Percentiles rank a stretch among this genome's conserved stretches.
These are phyloP conservation scores for Xylota sylvarum DNA, from an alignment of 2,888 invertebrate species.

Conservation along the genomic window DNA sequence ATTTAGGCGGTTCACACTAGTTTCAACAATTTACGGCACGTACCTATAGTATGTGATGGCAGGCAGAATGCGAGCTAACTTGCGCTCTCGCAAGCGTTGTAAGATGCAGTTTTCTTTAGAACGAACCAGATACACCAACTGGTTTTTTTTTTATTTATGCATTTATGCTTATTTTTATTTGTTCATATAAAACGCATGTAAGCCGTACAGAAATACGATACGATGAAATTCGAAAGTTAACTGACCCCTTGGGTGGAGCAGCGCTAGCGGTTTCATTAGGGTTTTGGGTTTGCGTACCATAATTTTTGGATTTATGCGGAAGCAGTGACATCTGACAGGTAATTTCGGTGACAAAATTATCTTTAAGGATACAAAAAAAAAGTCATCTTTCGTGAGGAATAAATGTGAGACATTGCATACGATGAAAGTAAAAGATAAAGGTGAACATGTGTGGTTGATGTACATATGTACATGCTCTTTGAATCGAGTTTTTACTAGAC, in stretches of 20 bases:
- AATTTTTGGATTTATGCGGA: slow-evolving; percentile 14
- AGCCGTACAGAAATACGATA: slow-evolving; percentile 14
- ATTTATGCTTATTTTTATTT: slow-evolving; percentile 13
- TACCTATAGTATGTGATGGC: background rate
- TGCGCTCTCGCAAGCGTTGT: background rate
- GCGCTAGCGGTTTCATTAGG: slow-evolving; percentile 9
- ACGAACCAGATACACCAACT: slow-evolving; percentile 24
- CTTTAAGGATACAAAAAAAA: background rate
- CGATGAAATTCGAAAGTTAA: slow-evolving; percentile 53
- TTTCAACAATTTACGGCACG: background rate
- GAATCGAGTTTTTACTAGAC: slow-evolving; percentile 3
- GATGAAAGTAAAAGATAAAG: background rate
- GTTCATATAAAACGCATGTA: slow-evolving; percentile 1
- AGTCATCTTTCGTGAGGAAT: background rate
- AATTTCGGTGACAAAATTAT: background rate
- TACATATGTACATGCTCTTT: background rate
- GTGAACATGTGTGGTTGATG: background rate
- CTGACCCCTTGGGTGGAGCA: slow-evolving; percentile 35
- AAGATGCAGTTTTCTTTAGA: slow-evolving; percentile 35
- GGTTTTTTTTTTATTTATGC: slow-evolving; percentile 25
- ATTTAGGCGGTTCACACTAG: slow-evolving; percentile 36
- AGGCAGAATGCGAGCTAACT: slow-evolving; percentile 2
- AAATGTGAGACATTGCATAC: background rate
- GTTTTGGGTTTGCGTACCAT: background rate
- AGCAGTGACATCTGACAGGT: background rate